These are phyloP conservation scores for Petrophora chlorosata DNA, from an alignment of 2,888 invertebrate species.

Conservation along the genomic window DNA sequence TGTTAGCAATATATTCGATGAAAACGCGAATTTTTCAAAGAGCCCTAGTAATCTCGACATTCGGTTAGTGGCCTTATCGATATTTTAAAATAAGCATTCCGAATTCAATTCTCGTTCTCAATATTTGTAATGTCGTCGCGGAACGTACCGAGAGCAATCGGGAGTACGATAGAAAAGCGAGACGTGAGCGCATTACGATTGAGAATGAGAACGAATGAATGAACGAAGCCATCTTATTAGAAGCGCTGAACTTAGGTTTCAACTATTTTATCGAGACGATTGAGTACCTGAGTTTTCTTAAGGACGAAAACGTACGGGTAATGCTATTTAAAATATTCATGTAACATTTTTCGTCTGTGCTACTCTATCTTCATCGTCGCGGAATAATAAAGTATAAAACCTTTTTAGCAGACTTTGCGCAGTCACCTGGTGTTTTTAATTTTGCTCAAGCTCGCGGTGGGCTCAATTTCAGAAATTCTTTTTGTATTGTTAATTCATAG, in stretches of 20 bases:
- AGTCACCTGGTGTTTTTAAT: conserved; percentile 20
- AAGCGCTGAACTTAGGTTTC: too few species aligned
- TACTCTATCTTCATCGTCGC: conserved; percentile 15
- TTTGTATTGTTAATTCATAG: too few species aligned
- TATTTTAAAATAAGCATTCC: conserved; percentile 52
- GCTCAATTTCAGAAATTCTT: too few species aligned
- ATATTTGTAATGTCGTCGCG: conserved; percentile 57
- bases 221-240: conserved; percentile 31
- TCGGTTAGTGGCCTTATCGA: conserved; percentile 27
- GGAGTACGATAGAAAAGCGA: conserved; percentile 53
- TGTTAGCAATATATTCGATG: too few species aligned
- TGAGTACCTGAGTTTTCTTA: too few species aligned
- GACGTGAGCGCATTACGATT: conserved; percentile 54
- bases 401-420: conserved; percentile 22
- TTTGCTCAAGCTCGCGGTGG: conserved; percentile 4
- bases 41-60: conserved; percentile 10
- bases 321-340: conserved; percentile 16
- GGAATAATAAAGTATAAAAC: conserved; percentile 23
- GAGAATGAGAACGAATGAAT: conserved; percentile 24
- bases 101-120: conserved; percentile 60
- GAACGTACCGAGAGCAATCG: conserved; percentile 48
- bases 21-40: background rate
- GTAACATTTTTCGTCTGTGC: conserved; percentile 22
- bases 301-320: background rate
- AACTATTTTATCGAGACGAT: too few species aligned